Base-by-base conservation (phyloP, 2,113 vertebrate genomes). In the Salvelinus sp. region DNA sequence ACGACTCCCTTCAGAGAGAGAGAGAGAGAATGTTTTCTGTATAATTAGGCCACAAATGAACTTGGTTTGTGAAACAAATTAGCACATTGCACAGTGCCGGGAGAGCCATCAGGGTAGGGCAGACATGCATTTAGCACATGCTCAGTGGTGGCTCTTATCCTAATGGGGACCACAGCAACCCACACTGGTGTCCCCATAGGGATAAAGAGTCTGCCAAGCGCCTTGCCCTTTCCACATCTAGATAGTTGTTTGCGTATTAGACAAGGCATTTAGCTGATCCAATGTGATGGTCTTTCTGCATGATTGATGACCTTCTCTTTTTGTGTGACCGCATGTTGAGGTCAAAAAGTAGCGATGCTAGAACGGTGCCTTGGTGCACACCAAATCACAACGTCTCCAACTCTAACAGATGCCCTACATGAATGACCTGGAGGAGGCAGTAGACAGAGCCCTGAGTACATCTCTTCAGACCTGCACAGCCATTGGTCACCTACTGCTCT, bases 21-120 rank as follows among this genome's bases (percentile, higher is more conserved):
- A 33, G 33, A 7, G 73, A 54, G 12, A 54, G 14, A 54, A 54
- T 57, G 78, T 58, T 78, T 69, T 74, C 50, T n/a, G 38, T 83
- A 20, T 83, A 89, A 89, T 85, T 83, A 87, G 78, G 57, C 66
- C n/a, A 3, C 82, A 82, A 83, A 90, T 85, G 76, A 83, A 77
- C 75, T 82, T 28, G 72, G 76, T 87, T 88, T 85, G 73, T 78
- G 69, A 79, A 81, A 69, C 76, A 85, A 79, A 85, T 84, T 75
- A 76, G 70, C 79, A 80, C 77, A 77, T 85, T 80, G 75, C 72
- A 66, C 3, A 12, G 73, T n/a, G 18, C 76, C 10, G 67, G 70
- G 67, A 64, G 48, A 71, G 69, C 79, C 28, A 22, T 84, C 73
- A 76, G 60, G 64, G 68, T 54, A 23, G 25, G 44, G 27, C 48